These are phyloP conservation scores for Muricea muricata DNA, from an alignment of 92 coral and sea anemone genomes.

Conservation along the genomic window DNA sequence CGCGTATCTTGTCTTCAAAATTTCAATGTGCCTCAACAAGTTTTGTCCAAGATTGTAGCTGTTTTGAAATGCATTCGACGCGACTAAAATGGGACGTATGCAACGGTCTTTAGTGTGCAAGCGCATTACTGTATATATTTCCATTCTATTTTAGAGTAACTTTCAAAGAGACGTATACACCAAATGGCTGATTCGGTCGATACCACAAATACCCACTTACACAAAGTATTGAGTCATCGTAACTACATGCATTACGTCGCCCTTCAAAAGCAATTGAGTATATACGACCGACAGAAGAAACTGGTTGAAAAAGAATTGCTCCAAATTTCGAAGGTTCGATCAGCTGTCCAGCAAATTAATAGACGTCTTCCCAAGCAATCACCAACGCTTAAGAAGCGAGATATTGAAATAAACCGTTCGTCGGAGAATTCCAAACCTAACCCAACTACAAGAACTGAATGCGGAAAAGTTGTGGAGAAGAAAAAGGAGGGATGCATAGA, in stretches of 20 bases:
- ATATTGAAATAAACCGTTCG: too few species aligned
- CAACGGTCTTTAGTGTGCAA: too few species aligned
- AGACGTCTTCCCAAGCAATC: constrained; percentile 61
- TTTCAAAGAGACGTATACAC: background rate
- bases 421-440: background rate
- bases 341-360: constrained; percentile 70
- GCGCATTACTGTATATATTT: too few species aligned
- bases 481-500: background rate
- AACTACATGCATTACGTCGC: constrained; percentile 88
- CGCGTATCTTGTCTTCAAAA: too few species aligned
- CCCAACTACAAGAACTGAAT: background rate
- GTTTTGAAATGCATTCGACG: too few species aligned
- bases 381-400: background rate
- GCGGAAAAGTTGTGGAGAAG: background rate
- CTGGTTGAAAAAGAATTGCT: constrained; percentile 78
- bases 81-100: too few species aligned
- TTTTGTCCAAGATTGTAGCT: too few species aligned
- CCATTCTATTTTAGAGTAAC: background rate
- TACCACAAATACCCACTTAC: constrained; percentile 9
- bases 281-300: constrained; percentile 77
- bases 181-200: background rate
- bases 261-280: constrained; percentile 75
- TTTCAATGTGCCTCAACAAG: too few species aligned
- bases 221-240: constrained; percentile 76
- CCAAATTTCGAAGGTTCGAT: constrained; percentile 81